Evolutionary conservation across 1,140 invertebrate species (phyloP), one percentile per base, ranked within the genome.

Genomic region (Saxidomus purpurata): DNA sequence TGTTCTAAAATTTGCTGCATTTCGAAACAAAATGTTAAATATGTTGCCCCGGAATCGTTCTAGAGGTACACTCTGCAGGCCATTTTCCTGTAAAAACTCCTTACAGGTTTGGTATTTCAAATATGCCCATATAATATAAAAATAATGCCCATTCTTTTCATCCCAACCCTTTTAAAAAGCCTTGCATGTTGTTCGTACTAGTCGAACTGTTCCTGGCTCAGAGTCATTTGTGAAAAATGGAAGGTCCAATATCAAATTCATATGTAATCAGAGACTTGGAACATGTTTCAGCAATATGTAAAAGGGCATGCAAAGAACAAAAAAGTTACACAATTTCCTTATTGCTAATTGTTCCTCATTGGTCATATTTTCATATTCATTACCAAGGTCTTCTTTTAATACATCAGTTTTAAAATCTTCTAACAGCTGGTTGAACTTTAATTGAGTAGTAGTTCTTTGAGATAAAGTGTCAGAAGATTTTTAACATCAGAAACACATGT

Each of bases 381-480:
- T 19, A 22, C 87, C 52, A 17, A 89, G 52, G 0, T 89, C 38
- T 19, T 85, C 81, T 61, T 77, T 55, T 34, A 89, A 19, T 13
- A 90, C 52, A 34, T 79, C 40, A 22, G 36, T 77, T 76, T 71
- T 59, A 63, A 80, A 89, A 13, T 83, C 80, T 36, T 89, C 80
- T 34, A 84, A 47, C 43, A 84, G 59, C 13, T 47, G 13, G 63
- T 83, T 89, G 61, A 89, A 89, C 36, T 59, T 84, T 9, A 43
- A 52, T 79, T 84, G 88, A 25, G 81, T 89, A 4, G 80, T 52
- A 9, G 88, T 81, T 19, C 71, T 76, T 17, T 89, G 80, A n/a
- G 88, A 89, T 81, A 89, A 84, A 28, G 88, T 89, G 13, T 80
- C 76, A 28, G 28, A n/a, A 47, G n/a, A n/a, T n/a, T n/a, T n/a